These are phyloP conservation scores for Columba guinea DNA, from an alignment of 2,797 vertebrate species.

Conservation along the genomic window DNA sequence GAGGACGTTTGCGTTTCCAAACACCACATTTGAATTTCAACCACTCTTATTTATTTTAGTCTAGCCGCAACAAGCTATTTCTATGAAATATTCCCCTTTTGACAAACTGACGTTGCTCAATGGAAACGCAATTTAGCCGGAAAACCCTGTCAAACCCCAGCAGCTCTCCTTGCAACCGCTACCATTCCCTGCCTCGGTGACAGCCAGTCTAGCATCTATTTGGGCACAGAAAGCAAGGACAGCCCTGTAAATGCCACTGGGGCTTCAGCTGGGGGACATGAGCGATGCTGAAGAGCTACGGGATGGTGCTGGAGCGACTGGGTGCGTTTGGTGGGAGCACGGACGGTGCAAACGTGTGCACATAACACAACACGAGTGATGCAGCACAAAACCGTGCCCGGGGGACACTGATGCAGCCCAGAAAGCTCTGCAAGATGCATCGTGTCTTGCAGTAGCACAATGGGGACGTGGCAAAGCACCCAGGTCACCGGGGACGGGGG, in stretches of 20 bases:
- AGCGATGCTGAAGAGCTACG: fast-evolving
- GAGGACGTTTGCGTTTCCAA: background rate
- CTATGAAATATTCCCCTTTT: background rate
- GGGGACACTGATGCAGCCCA: background rate
- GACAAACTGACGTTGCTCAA: background rate
- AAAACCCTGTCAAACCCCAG: background rate
- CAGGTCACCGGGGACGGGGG: fast-evolving
- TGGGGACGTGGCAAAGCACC: fast-evolving
- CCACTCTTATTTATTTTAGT: background rate
- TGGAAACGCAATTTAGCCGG: background rate
- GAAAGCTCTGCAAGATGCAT: background rate
- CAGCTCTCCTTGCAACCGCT: background rate
- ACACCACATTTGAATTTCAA: background rate
- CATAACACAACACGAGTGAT: fast-evolving
- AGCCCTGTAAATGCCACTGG: fast-evolving
- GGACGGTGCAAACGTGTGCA: fast-evolving
- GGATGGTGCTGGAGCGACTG: background rate
- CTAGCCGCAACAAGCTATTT: background rate
- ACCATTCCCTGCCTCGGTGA: fast-evolving
- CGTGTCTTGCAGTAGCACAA: fast-evolving
- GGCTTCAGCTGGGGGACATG: fast-evolving
- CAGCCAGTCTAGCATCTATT: background rate
- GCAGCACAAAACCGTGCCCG: background rate
- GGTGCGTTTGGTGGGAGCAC: background rate
- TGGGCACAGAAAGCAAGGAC: background rate